Percentiles rank a stretch among this genome's conserved stretches.
Evolutionary conservation across 2,888 invertebrate species (phyloP).

Genomic region (Polydesmus complanatus): DNA sequence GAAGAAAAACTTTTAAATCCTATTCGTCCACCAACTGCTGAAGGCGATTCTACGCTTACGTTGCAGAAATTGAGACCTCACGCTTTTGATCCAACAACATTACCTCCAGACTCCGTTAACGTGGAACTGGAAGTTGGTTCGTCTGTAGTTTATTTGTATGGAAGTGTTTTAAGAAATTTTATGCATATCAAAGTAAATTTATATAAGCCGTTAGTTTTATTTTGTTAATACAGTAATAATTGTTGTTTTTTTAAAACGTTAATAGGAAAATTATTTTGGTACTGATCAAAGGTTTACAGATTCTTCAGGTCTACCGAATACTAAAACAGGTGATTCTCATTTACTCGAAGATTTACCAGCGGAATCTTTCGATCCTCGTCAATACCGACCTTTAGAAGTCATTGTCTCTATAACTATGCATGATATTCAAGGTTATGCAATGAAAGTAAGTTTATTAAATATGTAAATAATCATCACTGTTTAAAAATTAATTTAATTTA

Average conservation of each 20-base stretch:
- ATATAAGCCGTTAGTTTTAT: background rate
- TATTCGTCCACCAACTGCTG: slow-evolving; percentile 60
- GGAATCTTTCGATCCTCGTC: slow-evolving; percentile 58
- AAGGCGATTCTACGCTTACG: slow-evolving; percentile 6
- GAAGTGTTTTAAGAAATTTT: slow-evolving; percentile 76
- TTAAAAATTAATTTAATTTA: background rate
- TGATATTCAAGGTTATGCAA: slow-evolving; percentile 86
- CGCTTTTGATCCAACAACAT: slow-evolving; percentile 64
- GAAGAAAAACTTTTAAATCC: slow-evolving; percentile 84
- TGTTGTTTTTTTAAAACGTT: slow-evolving; percentile 27
- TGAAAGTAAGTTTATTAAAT: slow-evolving; percentile 44
- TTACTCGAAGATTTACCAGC: slow-evolving; percentile 17
- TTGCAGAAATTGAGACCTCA: slow-evolving; percentile 7
- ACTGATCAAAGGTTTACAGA: slow-evolving; percentile 89
- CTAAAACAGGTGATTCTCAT: slow-evolving; percentile 16
- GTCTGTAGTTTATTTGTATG: slow-evolving; percentile 78
- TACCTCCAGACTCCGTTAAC: slow-evolving; percentile 76
- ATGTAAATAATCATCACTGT: background rate
- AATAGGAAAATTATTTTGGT: slow-evolving; percentile 95
- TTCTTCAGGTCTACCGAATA: slow-evolving; percentile 29
- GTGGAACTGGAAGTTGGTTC: slow-evolving; percentile 91
- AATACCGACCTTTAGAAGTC: slow-evolving; percentile 79
- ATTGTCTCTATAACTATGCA: slow-evolving; percentile 85
- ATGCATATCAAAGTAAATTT: slow-evolving; percentile 57
- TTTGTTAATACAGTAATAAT: background rate